Base-by-base conservation (phyloP, 2,888 invertebrate genomes). In the Minunthozetes semirufus region DNA sequence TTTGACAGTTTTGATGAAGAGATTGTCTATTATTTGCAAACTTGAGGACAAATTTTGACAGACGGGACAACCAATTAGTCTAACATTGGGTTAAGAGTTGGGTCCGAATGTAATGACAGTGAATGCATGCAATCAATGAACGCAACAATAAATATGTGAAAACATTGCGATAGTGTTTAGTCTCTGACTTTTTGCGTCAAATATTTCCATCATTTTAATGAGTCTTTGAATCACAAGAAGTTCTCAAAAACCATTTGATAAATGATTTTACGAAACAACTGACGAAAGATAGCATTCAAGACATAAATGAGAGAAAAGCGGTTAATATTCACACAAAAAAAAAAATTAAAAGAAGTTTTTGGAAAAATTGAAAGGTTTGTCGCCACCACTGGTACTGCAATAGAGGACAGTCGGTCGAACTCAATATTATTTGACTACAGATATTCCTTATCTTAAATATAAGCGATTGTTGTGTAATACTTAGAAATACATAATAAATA, bases 51-150 rank as follows among this genome's bases (percentile, higher is more conserved):
- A 8, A 33, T 33, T 33, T 33, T 56, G 56, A 25, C 22, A 11
- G 56, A 15, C 17, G 3, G 22, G 56, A 22, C 13, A 48, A 48
- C n/a, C 33, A 33, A 33, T 33, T 33, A 33, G 33, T 33, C 33
- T 33, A 33, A 33, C 33, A 33, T 8, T 33, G 33, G 33, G 33
- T 33, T 33, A n/a, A 25, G 1, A 56, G 56, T n/a, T 56, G 25
- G 17, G 56, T 8, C 56, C n/a, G 56, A 56, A 56, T 25, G n/a
- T 56, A 56, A 56, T 56, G 22, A 56, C 25, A 25, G 11, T 56
- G 56, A 56, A 25, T 56, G 56, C 56, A 56, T 56, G 56, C 56
- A 56, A 56, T 56, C 19, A n/a, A 56, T 56, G 4, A n/a, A 33
- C 33, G 33, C 33, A 33, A 33, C 56, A 56, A 25, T 25, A 22